Evolutionary conservation across 2,113 vertebrate species (phyloP).

Genomic region (Eidolon helvum): DNA sequence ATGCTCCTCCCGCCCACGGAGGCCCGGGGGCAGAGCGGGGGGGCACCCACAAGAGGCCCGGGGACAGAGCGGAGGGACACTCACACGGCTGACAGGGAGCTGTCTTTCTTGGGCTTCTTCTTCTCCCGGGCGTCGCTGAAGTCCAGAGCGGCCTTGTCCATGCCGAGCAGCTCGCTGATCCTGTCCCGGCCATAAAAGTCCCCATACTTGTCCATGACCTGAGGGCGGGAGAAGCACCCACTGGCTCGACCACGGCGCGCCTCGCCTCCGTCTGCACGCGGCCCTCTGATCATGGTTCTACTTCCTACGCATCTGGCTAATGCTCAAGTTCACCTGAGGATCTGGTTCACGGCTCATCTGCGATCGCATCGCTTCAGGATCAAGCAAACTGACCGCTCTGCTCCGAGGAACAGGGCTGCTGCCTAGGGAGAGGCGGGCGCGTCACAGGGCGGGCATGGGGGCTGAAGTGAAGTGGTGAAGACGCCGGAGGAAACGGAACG

Average conservation of each 20-base stretch:
- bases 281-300: background rate
- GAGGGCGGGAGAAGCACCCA: background rate
- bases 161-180: constrained; percentile 95
- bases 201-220: constrained; percentile 99
- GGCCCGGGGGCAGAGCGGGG: too few relatives aligned
- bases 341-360: background rate
- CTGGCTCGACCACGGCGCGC: too few relatives aligned
- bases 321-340: background rate
- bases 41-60: too few relatives aligned
- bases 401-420: background rate
- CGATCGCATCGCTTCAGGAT: background rate
- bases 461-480: background rate
- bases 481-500: background rate
- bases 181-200: constrained; percentile 97
- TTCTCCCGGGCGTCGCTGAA: constrained; percentile 96
- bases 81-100: constrained; percentile 95
- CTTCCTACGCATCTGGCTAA: background rate
- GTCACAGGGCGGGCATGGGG: rapidly evolving
- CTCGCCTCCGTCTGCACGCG: background rate
- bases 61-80: constrained; percentile 58
- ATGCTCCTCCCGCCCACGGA: background rate
- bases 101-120: constrained; percentile 95
- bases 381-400: background rate
- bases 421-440: background rate
- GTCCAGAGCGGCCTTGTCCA: constrained; percentile 97